phyloP scores from a whole-genome alignment of 1,140 invertebrate species.

The Drosophila ohnishii region DNA sequence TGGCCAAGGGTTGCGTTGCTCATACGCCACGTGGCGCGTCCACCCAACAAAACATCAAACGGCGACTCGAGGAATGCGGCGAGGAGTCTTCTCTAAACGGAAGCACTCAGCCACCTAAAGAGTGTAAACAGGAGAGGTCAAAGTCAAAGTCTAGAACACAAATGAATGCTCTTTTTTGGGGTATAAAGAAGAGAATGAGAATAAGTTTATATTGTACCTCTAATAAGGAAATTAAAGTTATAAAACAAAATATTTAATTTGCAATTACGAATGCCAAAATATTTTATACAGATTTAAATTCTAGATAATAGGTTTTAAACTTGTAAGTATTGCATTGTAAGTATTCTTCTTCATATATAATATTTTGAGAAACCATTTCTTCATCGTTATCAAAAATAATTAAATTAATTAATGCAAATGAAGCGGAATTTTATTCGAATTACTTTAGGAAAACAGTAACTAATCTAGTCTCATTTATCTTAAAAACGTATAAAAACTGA shows the following conservation, averaged over 20 bases:
- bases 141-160: neutral
- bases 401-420: too few relatives aligned
- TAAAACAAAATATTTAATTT: neutral
- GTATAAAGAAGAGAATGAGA: neutral
- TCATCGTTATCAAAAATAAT: too few relatives aligned
- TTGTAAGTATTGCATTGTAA: too few relatives aligned
- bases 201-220: neutral
- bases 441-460: neutral
- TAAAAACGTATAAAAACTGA: neutral
- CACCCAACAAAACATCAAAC: constrained; percentile 51
- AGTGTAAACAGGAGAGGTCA: constrained; percentile 33
- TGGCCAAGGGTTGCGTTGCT: constrained; percentile 40
- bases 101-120: constrained; percentile 41
- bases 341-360: too few relatives aligned
- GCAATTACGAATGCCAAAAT: neutral
- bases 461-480: neutral
- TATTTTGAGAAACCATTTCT: too few relatives aligned
- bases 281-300: neutral
- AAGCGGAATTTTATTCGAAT: too few relatives aligned
- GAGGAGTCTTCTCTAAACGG: constrained; percentile 33
- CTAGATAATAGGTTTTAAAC: too few relatives aligned
- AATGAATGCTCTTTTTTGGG: constrained; percentile 19
- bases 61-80: constrained; percentile 25
- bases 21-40: constrained; percentile 56
- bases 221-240: neutral